Base-by-base conservation (phyloP, 2,797 vertebrate genomes). In the Nothura maculosa region DNA sequence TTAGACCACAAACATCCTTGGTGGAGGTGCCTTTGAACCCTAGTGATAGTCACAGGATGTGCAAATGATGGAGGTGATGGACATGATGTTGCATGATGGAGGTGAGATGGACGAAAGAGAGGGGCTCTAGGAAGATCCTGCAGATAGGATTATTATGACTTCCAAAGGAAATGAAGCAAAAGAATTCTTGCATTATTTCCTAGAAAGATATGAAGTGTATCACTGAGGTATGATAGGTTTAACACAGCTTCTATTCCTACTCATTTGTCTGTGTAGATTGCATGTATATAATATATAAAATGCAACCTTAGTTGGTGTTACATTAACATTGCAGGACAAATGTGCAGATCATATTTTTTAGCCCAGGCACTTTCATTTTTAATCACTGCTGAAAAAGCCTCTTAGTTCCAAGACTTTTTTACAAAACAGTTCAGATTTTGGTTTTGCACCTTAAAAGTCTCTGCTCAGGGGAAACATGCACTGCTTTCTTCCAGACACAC, bases 241-340 rank as follows among this genome's bases (percentile, higher is more conserved):
- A 84, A 76, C n/a, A 70, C 12, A 79, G 20, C 32, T 87, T 74
- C 30, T 24, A 50, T 13, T 7, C 12, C 22, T 50, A 10, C 85
- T 93, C 21, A 79, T 90, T 80, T 34, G 62, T 80, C 25, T 82
- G 34, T 92, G 82, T 75, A 75, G n/a, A 75, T 25, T 94, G 30
- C n/a, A 17, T 42, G 48, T 45, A 69, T 60, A n/a, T 73, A 91
- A 36, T 45, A 34, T 57, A 84, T 67, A 47, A 69, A 87, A 76
- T 25, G 73, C 80, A 90, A 85, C 72, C 42, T 55, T 4, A 64
- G 30, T 40, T 30, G 66, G 47, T 72, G 17, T 27, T 0, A 3
- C 32, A 52, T 79, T 79, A 92, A 80, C 84, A 68, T 40, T 85
- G 62, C 34, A 58, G 80, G 62, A 34, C 24, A 90, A 70, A 83